Percentiles rank a stretch among this genome's conserved stretches.
Evolutionary conservation across 2,113 vertebrate genomes (phyloP).

Genomic region (Gavia stellata): DNA sequence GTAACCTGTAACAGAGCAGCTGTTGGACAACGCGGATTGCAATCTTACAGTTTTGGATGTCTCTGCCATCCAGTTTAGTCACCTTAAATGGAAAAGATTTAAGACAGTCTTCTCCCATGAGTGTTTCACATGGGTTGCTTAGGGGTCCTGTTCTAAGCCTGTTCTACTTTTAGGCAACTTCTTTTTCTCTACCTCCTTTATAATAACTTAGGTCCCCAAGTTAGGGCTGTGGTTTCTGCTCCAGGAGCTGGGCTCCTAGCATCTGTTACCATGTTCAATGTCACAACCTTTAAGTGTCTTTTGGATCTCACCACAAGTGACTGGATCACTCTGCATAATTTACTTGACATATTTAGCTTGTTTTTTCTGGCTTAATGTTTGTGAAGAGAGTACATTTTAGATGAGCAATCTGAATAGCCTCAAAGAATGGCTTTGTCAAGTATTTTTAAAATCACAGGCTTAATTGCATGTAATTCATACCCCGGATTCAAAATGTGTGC

Average conservation of each 20-base stretch:
- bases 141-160: not conserved
- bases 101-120: not conserved
- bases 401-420: not conserved
- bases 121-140: not conserved
- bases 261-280: slow-evolving; percentile 27
- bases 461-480: not conserved
- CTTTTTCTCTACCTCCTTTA: not conserved
- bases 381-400: not conserved
- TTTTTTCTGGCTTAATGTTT: not conserved
- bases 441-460: not conserved
- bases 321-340: slow-evolving; percentile 45
- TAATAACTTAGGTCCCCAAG: not conserved
- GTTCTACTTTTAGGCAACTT: not conserved
- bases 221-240: not conserved
- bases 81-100: not conserved
- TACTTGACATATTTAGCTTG: slow-evolving; percentile 32
- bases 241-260: not conserved
- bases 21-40: not conserved
- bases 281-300: slow-evolving; percentile 29
- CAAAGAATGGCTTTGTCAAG: not conserved
- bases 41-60: not conserved
- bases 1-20: not conserved
- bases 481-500: not conserved
- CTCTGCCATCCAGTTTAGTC: not conserved
- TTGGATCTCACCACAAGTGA: not conserved